Evolutionary conservation across 2,888 invertebrate genomes (phyloP).

Genomic region (Tetramorium bicarinatum): DNA sequence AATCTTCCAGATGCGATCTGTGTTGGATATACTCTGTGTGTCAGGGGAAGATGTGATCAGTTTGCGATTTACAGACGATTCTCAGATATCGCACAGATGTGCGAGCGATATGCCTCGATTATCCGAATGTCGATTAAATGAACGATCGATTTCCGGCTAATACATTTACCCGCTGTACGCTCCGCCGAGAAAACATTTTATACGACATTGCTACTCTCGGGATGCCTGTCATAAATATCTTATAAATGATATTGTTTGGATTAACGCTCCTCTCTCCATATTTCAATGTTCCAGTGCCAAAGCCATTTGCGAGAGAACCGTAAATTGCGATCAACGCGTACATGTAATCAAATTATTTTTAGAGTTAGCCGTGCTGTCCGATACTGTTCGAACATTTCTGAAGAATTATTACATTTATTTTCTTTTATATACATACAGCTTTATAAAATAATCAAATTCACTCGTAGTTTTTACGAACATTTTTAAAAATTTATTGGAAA

Average conservation of each 20-base stretch:
- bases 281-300: slow-evolving; percentile 20
- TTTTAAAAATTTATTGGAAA: background rate
- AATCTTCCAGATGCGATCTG: slow-evolving; percentile 30
- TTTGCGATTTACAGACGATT: slow-evolving; percentile 28
- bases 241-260: slow-evolving; percentile 36
- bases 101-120: slow-evolving; percentile 20
- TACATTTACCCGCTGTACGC: slow-evolving; percentile 5
- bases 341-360: slow-evolving; percentile 37
- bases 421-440: background rate
- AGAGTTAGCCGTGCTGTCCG: background rate
- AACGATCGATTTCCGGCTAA: slow-evolving; percentile 26
- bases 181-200: slow-evolving; percentile 8
- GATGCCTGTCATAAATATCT: slow-evolving; percentile 30
- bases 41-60: background rate
- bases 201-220: background rate
- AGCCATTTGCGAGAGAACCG: slow-evolving; percentile 6
- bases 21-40: background rate
- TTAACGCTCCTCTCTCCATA: slow-evolving; percentile 17
- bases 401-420: background rate
- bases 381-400: slow-evolving; percentile 1
- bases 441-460: background rate
- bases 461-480: background rate
- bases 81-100: slow-evolving; percentile 11
- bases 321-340: slow-evolving; percentile 31
- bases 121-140: slow-evolving; percentile 40